Base-by-base conservation (phyloP, 2,888 invertebrate genomes). In the Phaedon cochleariae region DNA sequence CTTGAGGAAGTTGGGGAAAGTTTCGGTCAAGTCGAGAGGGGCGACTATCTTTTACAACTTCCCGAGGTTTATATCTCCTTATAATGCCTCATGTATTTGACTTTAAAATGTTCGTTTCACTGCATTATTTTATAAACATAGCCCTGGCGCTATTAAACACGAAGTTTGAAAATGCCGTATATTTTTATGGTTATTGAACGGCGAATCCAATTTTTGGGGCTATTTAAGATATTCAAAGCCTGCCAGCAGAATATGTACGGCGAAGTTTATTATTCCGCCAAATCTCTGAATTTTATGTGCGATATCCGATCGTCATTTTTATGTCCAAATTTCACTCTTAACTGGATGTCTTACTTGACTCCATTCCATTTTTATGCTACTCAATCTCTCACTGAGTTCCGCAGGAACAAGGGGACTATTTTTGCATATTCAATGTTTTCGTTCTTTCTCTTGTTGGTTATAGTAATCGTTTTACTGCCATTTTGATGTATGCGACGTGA, bases 101-200 rank as follows among this genome's bases (percentile, higher is more conserved):
- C 79, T 83, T 83, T 81, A 81, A 82, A 83, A 81, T 81, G 80
- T 79, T 80, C 82, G 79, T 82, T 83, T 83, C 82, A 82, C 79
- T 81, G 77, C 82, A 81, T 83, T 83, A 83, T 83, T 83, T 83
- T 82, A 83, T 83, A 83, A 83, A 83, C 82, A 83, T 83, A 78
- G 79, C 81, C 79, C 77, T 73, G 71, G 71, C 76, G 80, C 82
- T 81, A 82, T 83, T 83, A 83, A 83, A 82, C 80, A 81, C 81
- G 81, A 80, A 82, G 81, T 82, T 83, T 80, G 79, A 76, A 81
- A 81, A 81, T 71, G 82, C 80, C 79, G 79, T 83, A 83, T 83
- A 82, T 80, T 83, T 83, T 83, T 83, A 83, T 83, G 82, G 83
- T 82, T 83, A 83, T 83, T 82, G 83, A 83, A 82, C 81, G 80